These are phyloP conservation scores for Silurus aristotelis DNA, from an alignment of 2,797 vertebrate species.

Conservation along the genomic window DNA sequence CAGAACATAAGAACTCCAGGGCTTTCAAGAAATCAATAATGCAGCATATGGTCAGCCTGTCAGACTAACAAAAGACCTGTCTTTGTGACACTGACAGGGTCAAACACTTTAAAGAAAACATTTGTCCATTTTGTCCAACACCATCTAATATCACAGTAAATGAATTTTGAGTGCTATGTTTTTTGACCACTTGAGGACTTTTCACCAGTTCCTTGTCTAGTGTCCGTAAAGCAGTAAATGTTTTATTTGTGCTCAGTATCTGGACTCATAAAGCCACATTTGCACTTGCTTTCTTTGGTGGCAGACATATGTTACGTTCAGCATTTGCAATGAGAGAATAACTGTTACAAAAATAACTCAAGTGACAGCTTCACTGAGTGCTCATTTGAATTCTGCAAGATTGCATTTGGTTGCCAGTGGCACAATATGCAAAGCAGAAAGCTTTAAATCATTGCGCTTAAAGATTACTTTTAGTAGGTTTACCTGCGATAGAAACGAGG, in stretches of 20 bases:
- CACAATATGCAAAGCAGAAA: constrained; percentile 44
- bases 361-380: constrained; percentile 34
- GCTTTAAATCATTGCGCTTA: constrained; percentile 32
- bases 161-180: constrained; percentile 20
- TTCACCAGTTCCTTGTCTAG: neutral
- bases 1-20: constrained; percentile 13
- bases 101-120: constrained; percentile 39
- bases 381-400: constrained; percentile 41
- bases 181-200: constrained; percentile 4
- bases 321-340: neutral
- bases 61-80: constrained; percentile 31
- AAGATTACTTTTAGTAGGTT: constrained; percentile 34
- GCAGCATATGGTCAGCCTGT: constrained; percentile 45
- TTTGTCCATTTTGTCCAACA: constrained; percentile 36
- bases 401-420: constrained; percentile 37
- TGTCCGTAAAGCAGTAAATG: neutral
- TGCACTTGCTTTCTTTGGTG: constrained; percentile 4
- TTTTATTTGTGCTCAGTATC: constrained; percentile 3
- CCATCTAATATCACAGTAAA: neutral
- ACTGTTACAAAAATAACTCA: constrained; percentile 21
- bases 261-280: neutral
- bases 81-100: constrained; percentile 31
- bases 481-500: constrained; percentile 34
- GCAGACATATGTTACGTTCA: constrained; percentile 1
- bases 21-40: constrained; percentile 39